These are phyloP conservation scores for Athalia cordata DNA, from an alignment of 2,888 invertebrate species.

Conservation along the genomic window DNA sequence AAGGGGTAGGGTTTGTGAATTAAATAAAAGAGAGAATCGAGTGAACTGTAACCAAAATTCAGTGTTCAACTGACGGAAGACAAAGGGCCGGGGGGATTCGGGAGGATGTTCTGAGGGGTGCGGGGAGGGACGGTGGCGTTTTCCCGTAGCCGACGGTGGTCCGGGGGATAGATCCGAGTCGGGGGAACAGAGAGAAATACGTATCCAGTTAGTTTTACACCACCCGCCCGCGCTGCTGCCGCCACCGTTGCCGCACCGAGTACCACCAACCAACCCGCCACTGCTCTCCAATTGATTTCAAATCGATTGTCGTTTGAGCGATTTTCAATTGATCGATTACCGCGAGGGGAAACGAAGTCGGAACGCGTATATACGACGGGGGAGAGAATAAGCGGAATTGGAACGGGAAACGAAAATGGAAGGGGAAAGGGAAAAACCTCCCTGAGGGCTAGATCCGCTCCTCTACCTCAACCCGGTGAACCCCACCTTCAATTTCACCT, in stretches of 20 bases:
- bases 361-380: slow-evolving; percentile 21
- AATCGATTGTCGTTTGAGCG: slow-evolving; percentile 72
- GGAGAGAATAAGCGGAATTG: not conserved
- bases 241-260: not conserved
- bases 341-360: slow-evolving; percentile 55
- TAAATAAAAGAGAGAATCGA: slow-evolving; percentile 63
- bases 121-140: slow-evolving; percentile 36
- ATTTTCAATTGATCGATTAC: slow-evolving; percentile 72
- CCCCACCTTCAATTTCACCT: not conserved
- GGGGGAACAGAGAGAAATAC: slow-evolving; percentile 38
- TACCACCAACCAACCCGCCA: no score
- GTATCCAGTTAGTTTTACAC: slow-evolving; percentile 67
- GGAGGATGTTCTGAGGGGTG: slow-evolving; percentile 47
- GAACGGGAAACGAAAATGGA: no score
- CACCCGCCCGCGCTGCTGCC: slow-evolving; percentile 46
- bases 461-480: slow-evolving; percentile 7
- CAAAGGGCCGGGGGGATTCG: slow-evolving; percentile 56
- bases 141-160: slow-evolving; percentile 16
- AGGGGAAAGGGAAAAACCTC: slow-evolving; percentile 11
- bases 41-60: slow-evolving; percentile 67
- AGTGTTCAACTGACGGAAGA: slow-evolving; percentile 64
- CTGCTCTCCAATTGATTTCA: slow-evolving; percentile 66
- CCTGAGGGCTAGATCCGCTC: slow-evolving; percentile 38
- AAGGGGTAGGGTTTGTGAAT: not conserved
- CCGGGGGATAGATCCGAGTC: slow-evolving; percentile 31